These are phyloP conservation scores for Strix occidentalis DNA, from an alignment of 2,797 vertebrate genomes.

Conservation along the genomic window DNA sequence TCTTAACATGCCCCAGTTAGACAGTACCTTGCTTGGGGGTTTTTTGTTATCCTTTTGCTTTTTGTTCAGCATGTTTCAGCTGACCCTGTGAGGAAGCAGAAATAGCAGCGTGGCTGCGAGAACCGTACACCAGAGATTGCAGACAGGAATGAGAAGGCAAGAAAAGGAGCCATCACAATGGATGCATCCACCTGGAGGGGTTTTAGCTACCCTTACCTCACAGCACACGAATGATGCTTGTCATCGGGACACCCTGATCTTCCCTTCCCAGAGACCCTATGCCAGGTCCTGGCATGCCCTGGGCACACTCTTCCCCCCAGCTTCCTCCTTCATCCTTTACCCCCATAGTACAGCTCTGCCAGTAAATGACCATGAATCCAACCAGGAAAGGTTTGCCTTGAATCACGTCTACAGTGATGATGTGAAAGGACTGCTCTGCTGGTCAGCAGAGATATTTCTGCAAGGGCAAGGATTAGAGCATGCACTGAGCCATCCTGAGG, in stretches of 20 bases:
- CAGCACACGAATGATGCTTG: background rate
- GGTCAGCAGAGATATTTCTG: background rate
- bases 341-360: background rate
- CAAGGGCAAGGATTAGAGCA: background rate
- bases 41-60: background rate
- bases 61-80: background rate
- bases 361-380: background rate
- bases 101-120: background rate
- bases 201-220: background rate
- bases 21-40: background rate
- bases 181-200: background rate
- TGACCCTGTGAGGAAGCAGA: background rate
- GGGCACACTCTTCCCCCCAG: background rate
- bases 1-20: background rate
- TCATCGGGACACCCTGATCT: background rate
- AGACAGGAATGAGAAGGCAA: background rate
- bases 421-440: background rate
- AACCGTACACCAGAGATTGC: background rate
- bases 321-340: background rate
- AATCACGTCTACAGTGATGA: background rate
- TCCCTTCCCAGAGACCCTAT: background rate
- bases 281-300: background rate
- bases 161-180: background rate
- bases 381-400: background rate
- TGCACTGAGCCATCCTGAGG: background rate